Evolutionary conservation across 2,888 invertebrate species (phyloP), one percentile per base, ranked within the genome.

Genomic region (Mesorhabditis belari): DNA sequence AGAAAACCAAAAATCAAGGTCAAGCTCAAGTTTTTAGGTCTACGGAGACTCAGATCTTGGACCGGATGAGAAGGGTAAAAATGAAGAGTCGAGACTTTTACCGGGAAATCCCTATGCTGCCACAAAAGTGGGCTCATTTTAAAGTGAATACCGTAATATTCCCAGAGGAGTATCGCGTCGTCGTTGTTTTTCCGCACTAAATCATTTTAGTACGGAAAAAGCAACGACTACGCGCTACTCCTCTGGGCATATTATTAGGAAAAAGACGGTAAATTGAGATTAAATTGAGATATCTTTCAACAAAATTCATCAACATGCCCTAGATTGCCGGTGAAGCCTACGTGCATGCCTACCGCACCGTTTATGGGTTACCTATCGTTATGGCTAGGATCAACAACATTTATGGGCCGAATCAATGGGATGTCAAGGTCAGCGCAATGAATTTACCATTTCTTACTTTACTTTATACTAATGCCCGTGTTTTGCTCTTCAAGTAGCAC

Each of bases 101-200:
- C 79, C 79, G 0, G 79, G 79, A 49, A 79, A 79, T 56, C 79
- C 79, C 0, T 79, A 79, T 51, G 79, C 79, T 4, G 79, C 77
- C 4, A 79, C 79, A 0, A 79, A 77, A 59, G 77, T 67, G 50
- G 5, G 23, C 53, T 35, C 6, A 6, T 6, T 53, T 25, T 57
- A 19, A 19, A n/a, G n/a, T n/a, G n/a, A n/a, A n/a, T n/a, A n/a
- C n/a, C n/a, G 35, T n/a, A n/a, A n/a, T n/a, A n/a, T n/a, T n/a
- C n/a, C n/a, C n/a, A n/a, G n/a, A n/a, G n/a, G n/a, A n/a, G n/a
- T n/a, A n/a, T n/a, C n/a, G n/a, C n/a, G n/a, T n/a, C n/a, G n/a
- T n/a, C n/a, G n/a, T n/a, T n/a, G n/a, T n/a, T n/a, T n/a, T n/a
- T n/a, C n/a, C n/a, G n/a, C n/a, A n/a, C n/a, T n/a, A n/a, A n/a